Conservation (phyloP, 2,888 invertebrate species). For the Epinotia ramella region DNA sequence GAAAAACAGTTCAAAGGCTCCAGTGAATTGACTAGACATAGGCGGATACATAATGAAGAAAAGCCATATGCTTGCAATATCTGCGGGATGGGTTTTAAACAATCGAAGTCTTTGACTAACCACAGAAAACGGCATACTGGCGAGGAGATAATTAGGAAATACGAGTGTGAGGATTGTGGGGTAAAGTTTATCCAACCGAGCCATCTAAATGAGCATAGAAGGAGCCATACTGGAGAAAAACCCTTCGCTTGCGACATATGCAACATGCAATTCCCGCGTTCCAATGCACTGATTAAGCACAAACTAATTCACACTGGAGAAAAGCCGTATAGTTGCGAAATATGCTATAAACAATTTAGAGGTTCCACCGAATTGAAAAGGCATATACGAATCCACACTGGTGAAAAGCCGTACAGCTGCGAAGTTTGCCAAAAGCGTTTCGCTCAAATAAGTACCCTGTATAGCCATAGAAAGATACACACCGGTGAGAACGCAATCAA, state of each 20-base stretch:
- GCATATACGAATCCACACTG: not conserved
- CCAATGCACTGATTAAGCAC: not conserved
- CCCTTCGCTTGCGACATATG: not conserved
- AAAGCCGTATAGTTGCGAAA: not conserved
- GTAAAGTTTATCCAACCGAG: not conserved
- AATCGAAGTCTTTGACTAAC: not conserved
- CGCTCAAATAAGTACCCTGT: too few species aligned
- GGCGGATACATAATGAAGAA: not conserved
- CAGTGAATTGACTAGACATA: not conserved
- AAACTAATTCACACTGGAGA: not conserved
- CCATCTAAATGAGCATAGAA: not conserved
- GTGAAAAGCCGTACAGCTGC: not conserved
- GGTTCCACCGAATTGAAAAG: not conserved
- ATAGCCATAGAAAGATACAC: not conserved
- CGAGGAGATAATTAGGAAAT: not conserved
- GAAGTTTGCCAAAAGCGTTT: not conserved
- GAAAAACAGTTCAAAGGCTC: not conserved
- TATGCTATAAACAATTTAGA: not conserved
- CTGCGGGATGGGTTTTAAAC: not conserved
- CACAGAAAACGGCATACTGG: not conserved
- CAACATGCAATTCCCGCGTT: not conserved
- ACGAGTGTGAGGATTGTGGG: not conserved
- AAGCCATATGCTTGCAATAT: not conserved
- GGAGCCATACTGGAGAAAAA: not conserved
- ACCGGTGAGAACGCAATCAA: not conserved